Percentiles rank a stretch among this genome's conserved stretches.
phyloP scores from a whole-genome alignment of 2,888 invertebrate genomes.

The Gisinianus flammeolus region DNA sequence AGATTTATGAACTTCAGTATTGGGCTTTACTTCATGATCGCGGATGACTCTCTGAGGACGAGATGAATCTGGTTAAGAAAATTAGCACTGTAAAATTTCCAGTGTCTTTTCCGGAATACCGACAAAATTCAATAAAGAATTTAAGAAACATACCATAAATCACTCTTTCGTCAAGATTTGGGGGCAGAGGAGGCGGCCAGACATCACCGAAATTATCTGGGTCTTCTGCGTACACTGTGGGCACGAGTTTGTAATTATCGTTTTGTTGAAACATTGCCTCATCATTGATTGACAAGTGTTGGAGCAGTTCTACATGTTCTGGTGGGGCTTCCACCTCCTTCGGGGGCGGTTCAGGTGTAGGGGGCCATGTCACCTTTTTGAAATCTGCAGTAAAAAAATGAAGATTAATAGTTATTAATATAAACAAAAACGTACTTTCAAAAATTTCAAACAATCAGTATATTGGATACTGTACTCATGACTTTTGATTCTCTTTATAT shows the following conservation, averaged over 20 bases:
- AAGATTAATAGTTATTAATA: not conserved
- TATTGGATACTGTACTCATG: too few relatives aligned
- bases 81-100: too few relatives aligned
- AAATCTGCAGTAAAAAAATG: conserved; percentile 16
- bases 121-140: too few relatives aligned
- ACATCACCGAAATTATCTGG: conserved; percentile 53
- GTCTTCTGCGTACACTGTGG: conserved; percentile 57
- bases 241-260: conserved; percentile 55
- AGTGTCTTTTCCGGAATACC: conserved; percentile 8
- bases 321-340: conserved; percentile 46
- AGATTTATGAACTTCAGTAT: conserved; percentile 30
- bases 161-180: conserved; percentile 55
- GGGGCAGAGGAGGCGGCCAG: conserved; percentile 53
- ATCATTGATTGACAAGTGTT: conserved; percentile 55
- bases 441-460: too few relatives aligned
- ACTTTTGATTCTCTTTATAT: too few relatives aligned
- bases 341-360: conserved; percentile 47
- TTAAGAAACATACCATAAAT: too few relatives aligned
- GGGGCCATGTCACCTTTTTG: conserved; percentile 58
- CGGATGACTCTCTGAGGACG: conserved; percentile 54
- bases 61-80: too few relatives aligned
- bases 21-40: not conserved
- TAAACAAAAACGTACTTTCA: too few relatives aligned
- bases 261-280: conserved; percentile 48
- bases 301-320: conserved; percentile 49